phyloP scores from a whole-genome alignment of 2,113 vertebrate species.

The Salvator merianae region DNA sequence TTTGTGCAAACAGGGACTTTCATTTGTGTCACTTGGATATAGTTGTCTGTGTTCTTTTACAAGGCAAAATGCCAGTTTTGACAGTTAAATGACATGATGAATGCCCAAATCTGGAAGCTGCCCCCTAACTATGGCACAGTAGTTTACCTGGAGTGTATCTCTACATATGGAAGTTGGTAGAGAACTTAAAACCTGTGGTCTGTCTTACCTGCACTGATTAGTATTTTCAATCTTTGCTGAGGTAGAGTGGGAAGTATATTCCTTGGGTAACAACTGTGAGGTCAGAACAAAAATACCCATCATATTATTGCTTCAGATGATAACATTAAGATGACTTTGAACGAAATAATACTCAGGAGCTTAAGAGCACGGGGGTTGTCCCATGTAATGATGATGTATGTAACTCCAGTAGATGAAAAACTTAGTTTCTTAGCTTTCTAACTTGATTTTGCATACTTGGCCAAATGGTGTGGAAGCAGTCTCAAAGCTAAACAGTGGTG shows the following conservation, averaged over 20 bases:
- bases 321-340: not conserved
- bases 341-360: not conserved
- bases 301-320: accelerated
- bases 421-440: not conserved
- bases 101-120: not conserved
- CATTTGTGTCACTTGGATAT: not conserved
- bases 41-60: not conserved
- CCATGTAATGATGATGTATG: not conserved
- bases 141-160: too few species aligned
- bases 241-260: too few species aligned
- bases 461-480: not conserved
- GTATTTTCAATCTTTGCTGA: not conserved
- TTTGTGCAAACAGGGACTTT: too few species aligned
- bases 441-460: accelerated
- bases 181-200: not conserved
- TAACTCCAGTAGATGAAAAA: not conserved
- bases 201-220: not conserved
- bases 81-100: too few species aligned
- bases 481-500: not conserved
- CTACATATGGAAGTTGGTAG: not conserved
- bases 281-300: not conserved
- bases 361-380: not conserved
- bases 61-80: not conserved
- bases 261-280: too few species aligned
- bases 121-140: not conserved